phyloP scores from a whole-genome alignment of 53 echinoderm and acorn worm species.

The Zoroaster sp. region DNA sequence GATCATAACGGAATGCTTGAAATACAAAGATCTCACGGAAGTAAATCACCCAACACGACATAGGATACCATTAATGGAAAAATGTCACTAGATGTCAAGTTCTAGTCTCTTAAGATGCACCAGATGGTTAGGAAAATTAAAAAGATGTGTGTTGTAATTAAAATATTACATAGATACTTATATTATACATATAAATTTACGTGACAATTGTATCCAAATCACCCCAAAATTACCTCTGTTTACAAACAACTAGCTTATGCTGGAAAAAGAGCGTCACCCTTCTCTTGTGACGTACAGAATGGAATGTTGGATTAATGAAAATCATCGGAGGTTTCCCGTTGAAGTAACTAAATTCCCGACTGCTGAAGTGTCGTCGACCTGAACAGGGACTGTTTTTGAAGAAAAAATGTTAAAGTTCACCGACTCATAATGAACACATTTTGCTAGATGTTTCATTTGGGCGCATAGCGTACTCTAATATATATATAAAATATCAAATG shows the following conservation, averaged over 20 bases:
- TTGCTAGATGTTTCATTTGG: too few relatives aligned
- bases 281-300: not conserved
- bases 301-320: not conserved
- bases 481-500: too few relatives aligned
- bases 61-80: too few relatives aligned
- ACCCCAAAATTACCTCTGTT: not conserved
- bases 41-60: too few relatives aligned
- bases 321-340: not conserved
- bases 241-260: not conserved
- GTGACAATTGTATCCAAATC: not conserved
- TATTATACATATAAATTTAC: not conserved
- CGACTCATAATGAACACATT: too few relatives aligned
- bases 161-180: not conserved
- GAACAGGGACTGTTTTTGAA: not conserved
- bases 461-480: too few relatives aligned
- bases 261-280: not conserved
- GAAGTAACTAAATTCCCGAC: not conserved
- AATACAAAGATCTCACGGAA: too few relatives aligned
- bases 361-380: not conserved
- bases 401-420: too few relatives aligned
- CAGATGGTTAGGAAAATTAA: not conserved
- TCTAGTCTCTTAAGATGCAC: too few relatives aligned
- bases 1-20: too few relatives aligned
- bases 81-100: too few relatives aligned
- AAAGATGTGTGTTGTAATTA: not conserved